Conservation (phyloP, 2,888 invertebrate genomes). For the Acleris sparsana region DNA sequence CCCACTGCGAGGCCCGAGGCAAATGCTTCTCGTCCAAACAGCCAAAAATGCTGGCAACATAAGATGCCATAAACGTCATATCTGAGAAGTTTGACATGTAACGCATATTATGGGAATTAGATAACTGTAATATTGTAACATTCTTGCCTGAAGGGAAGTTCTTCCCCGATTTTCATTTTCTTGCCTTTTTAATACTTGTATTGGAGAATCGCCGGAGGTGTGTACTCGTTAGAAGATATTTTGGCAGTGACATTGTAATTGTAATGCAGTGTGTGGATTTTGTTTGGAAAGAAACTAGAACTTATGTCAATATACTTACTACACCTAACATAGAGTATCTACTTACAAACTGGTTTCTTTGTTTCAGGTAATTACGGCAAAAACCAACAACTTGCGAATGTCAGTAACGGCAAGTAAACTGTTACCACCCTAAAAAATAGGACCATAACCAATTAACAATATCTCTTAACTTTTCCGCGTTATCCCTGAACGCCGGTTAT, state of each 20-base stretch:
- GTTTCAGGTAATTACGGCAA: slow-evolving; percentile 52
- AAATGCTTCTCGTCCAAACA: slow-evolving; percentile 28
- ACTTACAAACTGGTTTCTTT: slow-evolving; percentile 26
- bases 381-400: neutral
- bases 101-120: slow-evolving; percentile 76
- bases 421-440: slow-evolving; percentile 14
- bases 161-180: slow-evolving; percentile 43
- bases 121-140: slow-evolving; percentile 64
- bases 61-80: slow-evolving; percentile 59
- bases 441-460: slow-evolving; percentile 14
- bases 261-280: neutral
- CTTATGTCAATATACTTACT: no score
- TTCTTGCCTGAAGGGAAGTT: slow-evolving; percentile 42
- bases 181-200: slow-evolving; percentile 52
- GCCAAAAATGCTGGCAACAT: slow-evolving; percentile 46
- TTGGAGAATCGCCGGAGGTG: slow-evolving; percentile 47
- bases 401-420: neutral
- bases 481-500: slow-evolving; percentile 51
- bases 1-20: slow-evolving; percentile 29
- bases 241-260: slow-evolving; percentile 26
- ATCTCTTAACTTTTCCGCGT: slow-evolving; percentile 6
- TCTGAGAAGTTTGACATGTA: slow-evolving; percentile 76
- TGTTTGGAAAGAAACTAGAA: no score
- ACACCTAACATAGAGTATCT: neutral
- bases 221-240: slow-evolving; percentile 45